phyloP scores from a whole-genome alignment of 2,888 invertebrate species.

The Tetragonisca angustula region DNA sequence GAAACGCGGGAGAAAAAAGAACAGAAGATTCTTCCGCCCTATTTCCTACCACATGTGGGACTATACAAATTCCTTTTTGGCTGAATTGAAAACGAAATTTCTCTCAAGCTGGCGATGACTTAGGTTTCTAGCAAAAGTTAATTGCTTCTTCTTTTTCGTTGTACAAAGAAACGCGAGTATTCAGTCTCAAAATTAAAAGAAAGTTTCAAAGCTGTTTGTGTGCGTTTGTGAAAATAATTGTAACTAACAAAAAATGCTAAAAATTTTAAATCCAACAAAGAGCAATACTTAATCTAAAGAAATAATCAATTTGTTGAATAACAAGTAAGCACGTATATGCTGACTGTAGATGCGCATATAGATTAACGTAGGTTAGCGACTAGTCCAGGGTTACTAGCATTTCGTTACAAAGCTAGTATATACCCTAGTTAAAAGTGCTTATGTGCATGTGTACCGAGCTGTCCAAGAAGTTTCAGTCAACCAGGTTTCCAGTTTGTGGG shows the following conservation, averaged over 20 bases:
- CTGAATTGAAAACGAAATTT: slow-evolving; percentile 2
- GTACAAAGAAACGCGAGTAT: not conserved
- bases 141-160: not conserved
- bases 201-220: not conserved
- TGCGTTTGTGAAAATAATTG: not conserved
- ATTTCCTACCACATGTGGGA: slow-evolving; percentile 33
- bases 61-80: slow-evolving; percentile 36
- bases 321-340: not conserved
- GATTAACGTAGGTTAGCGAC: slow-evolving; percentile 42
- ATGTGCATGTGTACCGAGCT: slow-evolving; percentile 28
- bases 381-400: slow-evolving; percentile 45
- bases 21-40: slow-evolving; percentile 37
- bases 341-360: too few species aligned
- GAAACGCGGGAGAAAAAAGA: slow-evolving; percentile 39
- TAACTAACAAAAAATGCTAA: not conserved
- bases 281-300: not conserved
- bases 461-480: slow-evolving; percentile 57
- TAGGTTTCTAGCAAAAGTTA: too few species aligned
- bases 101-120: slow-evolving; percentile 2
- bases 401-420: slow-evolving; percentile 42
- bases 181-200: not conserved
- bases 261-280: not conserved
- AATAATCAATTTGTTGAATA: not conserved
- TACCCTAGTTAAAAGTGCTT: slow-evolving; percentile 46
- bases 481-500: slow-evolving; percentile 71